phyloP scores from a whole-genome alignment of 1,140 invertebrate genomes.

The Euborellia annulipes region DNA sequence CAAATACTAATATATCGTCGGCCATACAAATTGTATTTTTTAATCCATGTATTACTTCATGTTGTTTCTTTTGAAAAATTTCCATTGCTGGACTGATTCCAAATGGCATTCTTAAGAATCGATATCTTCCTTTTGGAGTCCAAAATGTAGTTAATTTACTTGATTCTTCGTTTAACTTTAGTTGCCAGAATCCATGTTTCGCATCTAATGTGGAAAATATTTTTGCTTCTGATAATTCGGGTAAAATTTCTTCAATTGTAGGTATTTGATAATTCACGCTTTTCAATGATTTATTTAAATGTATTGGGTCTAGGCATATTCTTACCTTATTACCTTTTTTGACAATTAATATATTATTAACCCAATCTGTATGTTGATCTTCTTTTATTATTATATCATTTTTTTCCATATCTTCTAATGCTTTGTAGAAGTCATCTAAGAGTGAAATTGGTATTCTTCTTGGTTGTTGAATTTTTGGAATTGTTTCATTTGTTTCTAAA shows the following conservation, averaged over 20 bases:
- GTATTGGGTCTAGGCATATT: conserved; percentile 23
- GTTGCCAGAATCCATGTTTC: conserved; percentile 19
- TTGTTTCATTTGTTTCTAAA: too few species aligned
- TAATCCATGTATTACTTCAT: too few species aligned
- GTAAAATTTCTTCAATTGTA: conserved; percentile 16
- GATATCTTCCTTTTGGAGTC: conserved; percentile 9
- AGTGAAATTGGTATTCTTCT: too few species aligned
- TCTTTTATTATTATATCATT: too few species aligned
- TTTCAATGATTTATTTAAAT: conserved; percentile 22
- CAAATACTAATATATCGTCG: too few species aligned
- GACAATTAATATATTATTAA: too few species aligned
- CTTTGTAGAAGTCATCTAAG: too few species aligned
- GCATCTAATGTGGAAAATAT: conserved; percentile 21
- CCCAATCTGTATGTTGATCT: too few species aligned
- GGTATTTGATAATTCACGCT: conserved; percentile 15
- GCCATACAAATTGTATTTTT: too few species aligned
- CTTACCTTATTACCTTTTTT: conserved; percentile 19
- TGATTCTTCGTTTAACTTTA: conserved; percentile 16
- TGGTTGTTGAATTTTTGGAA: too few species aligned
- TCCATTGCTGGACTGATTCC: conserved; percentile 11
- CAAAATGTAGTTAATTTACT: conserved; percentile 10
- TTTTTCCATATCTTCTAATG: too few species aligned
- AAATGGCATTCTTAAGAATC: conserved; percentile 9
- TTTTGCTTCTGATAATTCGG: conserved; percentile 16
- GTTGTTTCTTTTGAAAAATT: conserved; percentile 15